Conservation (phyloP, 37 sponge, comb jelly and placozoan genomes). For the Chondrilla cf. caribensis region DNA sequence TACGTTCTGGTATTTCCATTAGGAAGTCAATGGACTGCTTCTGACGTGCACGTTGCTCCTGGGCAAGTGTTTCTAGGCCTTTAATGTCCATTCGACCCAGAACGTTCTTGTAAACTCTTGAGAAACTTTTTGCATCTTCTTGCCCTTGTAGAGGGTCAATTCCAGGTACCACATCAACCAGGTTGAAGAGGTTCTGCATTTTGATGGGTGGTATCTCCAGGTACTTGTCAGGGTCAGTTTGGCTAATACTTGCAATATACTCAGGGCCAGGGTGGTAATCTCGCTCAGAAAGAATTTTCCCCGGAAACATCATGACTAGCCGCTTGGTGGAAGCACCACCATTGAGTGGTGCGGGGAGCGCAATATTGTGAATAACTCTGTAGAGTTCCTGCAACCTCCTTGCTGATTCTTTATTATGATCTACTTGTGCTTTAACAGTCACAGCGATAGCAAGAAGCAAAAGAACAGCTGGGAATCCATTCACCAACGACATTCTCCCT, state of each 20-base stretch:
- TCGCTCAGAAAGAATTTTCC: conserved; percentile 48
- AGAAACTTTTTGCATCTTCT: conserved; percentile 46
- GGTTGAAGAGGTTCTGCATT: conserved; percentile 55
- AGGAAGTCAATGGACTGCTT: conserved; percentile 17
- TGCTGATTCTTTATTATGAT: not conserved
- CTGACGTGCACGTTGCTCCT: not conserved
- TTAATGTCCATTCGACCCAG: conserved; percentile 31
- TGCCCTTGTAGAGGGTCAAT: conserved; percentile 25
- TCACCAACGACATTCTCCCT: not conserved
- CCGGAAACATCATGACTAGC: conserved; percentile 48
- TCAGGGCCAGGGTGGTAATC: conserved; percentile 53
- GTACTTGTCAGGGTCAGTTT: not conserved
- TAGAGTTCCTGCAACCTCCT: conserved; percentile 23
- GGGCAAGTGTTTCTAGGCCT: conserved; percentile 3
- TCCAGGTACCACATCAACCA: conserved; percentile 50
- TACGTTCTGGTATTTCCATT: conserved; percentile 10
- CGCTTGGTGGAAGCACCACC: conserved; percentile 1
- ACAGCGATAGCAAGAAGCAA: not conserved
- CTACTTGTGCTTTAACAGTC: not conserved
- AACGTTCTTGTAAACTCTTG: conserved; percentile 18
- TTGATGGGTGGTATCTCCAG: conserved; percentile 38
- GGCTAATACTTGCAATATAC: conserved; percentile 24
- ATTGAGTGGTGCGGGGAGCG: conserved; percentile 4
- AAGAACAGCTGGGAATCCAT: not conserved
- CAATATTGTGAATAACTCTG: conserved; percentile 13